Conservation (phyloP, 1,140 invertebrate species). For the Calosoma granatense region DNA sequence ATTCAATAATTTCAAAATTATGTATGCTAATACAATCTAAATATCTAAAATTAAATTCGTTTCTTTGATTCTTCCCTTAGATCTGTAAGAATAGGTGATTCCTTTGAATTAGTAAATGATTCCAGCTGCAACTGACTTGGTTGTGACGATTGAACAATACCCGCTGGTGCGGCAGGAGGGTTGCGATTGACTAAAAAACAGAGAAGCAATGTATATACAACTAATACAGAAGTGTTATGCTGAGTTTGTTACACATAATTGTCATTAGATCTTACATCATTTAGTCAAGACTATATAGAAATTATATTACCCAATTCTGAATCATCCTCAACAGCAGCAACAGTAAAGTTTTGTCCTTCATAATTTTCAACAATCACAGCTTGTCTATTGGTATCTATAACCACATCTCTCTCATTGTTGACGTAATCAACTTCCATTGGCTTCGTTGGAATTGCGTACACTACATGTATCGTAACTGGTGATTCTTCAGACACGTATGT, state of each 20-base stretch:
- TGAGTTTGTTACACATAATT: too few species aligned
- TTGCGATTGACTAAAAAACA: conserved; percentile 28
- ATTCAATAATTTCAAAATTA: too few species aligned
- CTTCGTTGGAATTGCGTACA: conserved; percentile 27
- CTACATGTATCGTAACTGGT: conserved; percentile 23
- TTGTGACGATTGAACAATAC: conserved; percentile 28
- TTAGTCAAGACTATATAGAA: not conserved
- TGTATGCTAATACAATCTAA: too few species aligned
- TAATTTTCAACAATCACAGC: conserved; percentile 23
- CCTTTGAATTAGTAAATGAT: conserved; percentile 29
- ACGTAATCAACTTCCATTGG: conserved; percentile 26
- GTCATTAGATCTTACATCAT: too few species aligned
- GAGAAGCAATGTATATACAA: conserved; percentile 11
- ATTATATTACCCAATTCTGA: conserved; percentile 15
- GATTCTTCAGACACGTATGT: conserved; percentile 22
- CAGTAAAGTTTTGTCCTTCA: conserved; percentile 19
- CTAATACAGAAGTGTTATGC: not conserved
- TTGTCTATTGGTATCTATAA: conserved; percentile 18
- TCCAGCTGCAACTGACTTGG: conserved; percentile 19
- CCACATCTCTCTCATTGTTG: conserved; percentile 22
- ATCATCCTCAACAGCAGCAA: conserved; percentile 22
- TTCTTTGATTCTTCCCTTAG: conserved; percentile 28
- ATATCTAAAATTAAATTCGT: conserved; percentile 3
- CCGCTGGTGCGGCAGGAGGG: conserved; percentile 28
- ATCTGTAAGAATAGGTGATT: conserved; percentile 24